Evolutionary conservation across 1,140 invertebrate genomes (phyloP), one percentile per base, ranked within the genome.

Genomic region (Pollicipes pollicipes): DNA sequence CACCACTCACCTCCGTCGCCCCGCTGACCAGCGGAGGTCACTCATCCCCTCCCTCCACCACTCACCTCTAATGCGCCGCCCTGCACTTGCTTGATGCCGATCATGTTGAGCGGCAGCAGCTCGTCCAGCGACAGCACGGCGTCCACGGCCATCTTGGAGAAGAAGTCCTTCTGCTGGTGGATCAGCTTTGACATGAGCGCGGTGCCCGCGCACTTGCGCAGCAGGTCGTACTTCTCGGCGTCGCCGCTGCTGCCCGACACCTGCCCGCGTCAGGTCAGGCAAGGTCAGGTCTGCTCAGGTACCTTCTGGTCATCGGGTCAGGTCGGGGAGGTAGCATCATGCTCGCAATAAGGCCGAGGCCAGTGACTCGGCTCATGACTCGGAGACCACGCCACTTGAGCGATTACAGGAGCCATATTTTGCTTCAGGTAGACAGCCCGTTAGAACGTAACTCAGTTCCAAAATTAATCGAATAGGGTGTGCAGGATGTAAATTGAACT

Each of bases 21-120:
- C 96, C 96, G 69, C 96, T 45, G n/a, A 68, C 2, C 64, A 28
- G 26, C n/a, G n/a, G n/a, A n/a, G n/a, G n/a, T n/a, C n/a, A n/a
- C 35, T 35, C 45, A 10, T 21, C 21, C 45, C 21, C 6, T 58
- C 45, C 21, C 45, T 21, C 24, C 45, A 13, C 21, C n/a, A n/a
- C 45, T 77, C 76, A 87, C 86, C 81, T 97, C 91, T 17, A 98
- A 78, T 8, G 89, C 90, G 73, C 96, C 96, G 69, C 96, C 96
- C n/a, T 87, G 83, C 26, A 98, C 90, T 82, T 99, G 98, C 82
- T 99, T 99, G 72, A 99, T 96, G 70, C 97, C 97, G 80, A 99
- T 99, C 96, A 99, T 99, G 78, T 98, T 96, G 24, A 99, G 82
- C 0, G 97, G 95, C 73, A 98, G 81, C 45, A 98, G 83, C 24